These are phyloP conservation scores for Coranthus polyacanthus DNA, from an alignment of 2,797 vertebrate species.

Conservation along the genomic window DNA sequence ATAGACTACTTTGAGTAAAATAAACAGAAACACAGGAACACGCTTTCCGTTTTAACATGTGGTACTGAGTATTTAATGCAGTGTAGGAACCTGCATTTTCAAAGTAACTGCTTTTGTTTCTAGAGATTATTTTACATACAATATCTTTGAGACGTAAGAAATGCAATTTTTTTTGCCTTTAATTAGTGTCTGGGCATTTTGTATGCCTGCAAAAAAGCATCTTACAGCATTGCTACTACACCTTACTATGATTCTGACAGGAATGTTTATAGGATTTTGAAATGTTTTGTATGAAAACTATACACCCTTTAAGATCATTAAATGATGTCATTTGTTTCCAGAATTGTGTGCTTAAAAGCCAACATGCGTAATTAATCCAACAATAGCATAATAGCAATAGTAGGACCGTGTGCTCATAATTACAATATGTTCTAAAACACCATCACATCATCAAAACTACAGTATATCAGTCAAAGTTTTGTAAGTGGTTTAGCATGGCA, in stretches of 20 bases:
- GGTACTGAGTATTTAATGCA: not conserved
- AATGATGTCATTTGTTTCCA: too few species aligned
- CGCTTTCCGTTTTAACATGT: constrained; percentile 1
- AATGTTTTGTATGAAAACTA: constrained; percentile 1
- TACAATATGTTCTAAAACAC: too few species aligned
- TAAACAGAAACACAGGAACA: too few species aligned
- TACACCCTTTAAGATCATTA: not conserved
- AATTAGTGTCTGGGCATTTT: constrained; percentile 6
- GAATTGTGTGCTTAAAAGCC: not conserved
- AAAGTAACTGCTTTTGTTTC: not conserved
- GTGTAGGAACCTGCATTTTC: too few species aligned
- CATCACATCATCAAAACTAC: too few species aligned
- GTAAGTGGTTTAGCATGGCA: too few species aligned
- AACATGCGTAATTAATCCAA: not conserved
- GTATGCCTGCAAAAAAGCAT: not conserved
- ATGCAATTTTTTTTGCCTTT: not conserved
- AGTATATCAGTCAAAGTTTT: too few species aligned
- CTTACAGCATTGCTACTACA: not conserved
- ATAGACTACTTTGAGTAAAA: not conserved
- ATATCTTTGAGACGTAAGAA: not conserved
- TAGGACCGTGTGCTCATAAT: too few species aligned
- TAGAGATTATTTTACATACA: constrained; percentile 9
- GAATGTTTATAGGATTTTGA: not conserved
- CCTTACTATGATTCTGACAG: too few species aligned
- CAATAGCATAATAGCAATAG: not conserved